Conservation (phyloP, 2,797 vertebrate genomes). For the Lophius americanus region DNA sequence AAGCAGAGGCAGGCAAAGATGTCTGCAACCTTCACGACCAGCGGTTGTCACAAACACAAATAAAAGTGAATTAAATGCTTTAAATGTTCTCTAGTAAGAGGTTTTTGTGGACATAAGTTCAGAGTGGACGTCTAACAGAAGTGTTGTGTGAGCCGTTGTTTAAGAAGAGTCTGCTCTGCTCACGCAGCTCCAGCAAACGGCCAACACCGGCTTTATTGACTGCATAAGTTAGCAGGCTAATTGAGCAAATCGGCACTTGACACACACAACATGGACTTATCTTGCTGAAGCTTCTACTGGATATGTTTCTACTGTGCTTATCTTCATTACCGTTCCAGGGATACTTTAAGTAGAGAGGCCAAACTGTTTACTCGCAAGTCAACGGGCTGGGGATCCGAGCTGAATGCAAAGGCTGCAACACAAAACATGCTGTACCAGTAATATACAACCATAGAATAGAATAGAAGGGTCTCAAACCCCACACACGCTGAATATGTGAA, state of each 20-base stretch:
- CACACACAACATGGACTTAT: neutral
- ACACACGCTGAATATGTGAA: too few species aligned
- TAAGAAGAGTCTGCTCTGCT: neutral
- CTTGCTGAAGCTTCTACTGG: too few species aligned
- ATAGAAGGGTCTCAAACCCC: too few species aligned
- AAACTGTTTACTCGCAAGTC: too few species aligned
- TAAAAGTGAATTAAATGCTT: neutral
- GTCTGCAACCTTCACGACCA: neutral
- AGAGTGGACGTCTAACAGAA: neutral
- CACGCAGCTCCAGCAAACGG: neutral
- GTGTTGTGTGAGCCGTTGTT: neutral
- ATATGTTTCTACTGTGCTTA: too few species aligned
- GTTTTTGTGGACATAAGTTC: neutral
- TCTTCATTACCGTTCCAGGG: too few species aligned
- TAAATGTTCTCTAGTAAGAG: neutral
- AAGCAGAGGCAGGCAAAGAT: constrained; percentile 5
- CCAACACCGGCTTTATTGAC: neutral
- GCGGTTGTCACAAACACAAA: neutral
- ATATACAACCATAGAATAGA: too few species aligned
- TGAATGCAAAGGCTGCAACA: too few species aligned
- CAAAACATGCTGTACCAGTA: too few species aligned
- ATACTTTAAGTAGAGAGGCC: too few species aligned
- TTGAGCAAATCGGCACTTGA: neutral
- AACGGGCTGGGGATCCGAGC: too few species aligned
- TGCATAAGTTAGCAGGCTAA: neutral